A percentile compares a stretch with the other conserved stretches of the same genome.
Conservation (phyloP, 2,797 vertebrate genomes). For the Enteromius afrohamiltoni region DNA sequence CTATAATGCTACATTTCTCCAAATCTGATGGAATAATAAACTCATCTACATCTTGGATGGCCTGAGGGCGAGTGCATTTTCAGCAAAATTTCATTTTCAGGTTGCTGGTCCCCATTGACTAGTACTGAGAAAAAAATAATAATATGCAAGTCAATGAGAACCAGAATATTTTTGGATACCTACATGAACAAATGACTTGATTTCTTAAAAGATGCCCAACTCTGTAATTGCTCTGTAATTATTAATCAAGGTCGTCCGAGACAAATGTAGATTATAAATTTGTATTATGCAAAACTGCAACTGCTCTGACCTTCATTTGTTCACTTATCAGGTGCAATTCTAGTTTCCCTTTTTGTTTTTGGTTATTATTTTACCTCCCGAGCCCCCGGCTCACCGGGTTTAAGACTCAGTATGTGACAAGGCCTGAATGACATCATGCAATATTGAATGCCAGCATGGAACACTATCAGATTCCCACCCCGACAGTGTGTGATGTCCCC, state of each 20-base stretch:
- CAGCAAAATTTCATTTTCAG: neutral
- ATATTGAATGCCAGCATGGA: conserved; percentile 66
- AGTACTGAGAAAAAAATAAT: neutral
- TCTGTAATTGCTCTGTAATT: neutral
- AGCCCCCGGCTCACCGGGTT: conserved; percentile 4
- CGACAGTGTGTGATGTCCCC: conserved; percentile 43
- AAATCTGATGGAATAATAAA: neutral
- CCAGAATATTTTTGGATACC: neutral
- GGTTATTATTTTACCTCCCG: neutral
- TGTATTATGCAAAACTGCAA: neutral
- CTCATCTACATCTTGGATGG: neutral
- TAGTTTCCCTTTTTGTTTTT: neutral
- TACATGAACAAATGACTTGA: neutral
- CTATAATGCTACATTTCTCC: neutral
- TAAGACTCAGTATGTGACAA: conserved; percentile 49
- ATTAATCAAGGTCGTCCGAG: no score
- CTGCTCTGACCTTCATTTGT: neutral
- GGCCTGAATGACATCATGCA: conserved; percentile 64
- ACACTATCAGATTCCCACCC: conserved; percentile 70
- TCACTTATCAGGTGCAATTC: neutral
- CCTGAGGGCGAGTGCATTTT: neutral
- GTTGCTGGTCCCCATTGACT: neutral
- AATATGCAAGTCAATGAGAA: neutral
- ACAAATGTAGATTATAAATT: no score
- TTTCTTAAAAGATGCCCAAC: neutral